Evolutionary conservation across 2,888 invertebrate species (phyloP).

Genomic region (Zeuzera pyrina): DNA sequence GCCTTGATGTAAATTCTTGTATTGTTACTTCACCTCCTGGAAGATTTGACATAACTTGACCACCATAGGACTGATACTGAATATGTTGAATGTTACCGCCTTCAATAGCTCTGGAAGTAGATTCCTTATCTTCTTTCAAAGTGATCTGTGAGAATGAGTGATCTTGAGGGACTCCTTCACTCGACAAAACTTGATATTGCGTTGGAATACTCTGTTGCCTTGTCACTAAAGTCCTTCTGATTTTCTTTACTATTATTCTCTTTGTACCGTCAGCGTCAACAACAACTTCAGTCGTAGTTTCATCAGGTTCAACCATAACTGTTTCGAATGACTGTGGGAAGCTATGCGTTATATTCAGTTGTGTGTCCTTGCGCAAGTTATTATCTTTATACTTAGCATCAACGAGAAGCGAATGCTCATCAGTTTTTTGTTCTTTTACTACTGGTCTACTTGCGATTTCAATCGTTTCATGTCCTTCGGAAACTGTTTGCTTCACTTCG

Average conservation of each 20-base stretch:
- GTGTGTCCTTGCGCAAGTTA: constrained; percentile 71
- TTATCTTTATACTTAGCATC: constrained; percentile 80
- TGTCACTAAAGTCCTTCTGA: constrained; percentile 78
- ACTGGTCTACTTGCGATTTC: constrained; percentile 79
- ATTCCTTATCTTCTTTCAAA: constrained; percentile 76
- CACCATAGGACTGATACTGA: constrained; percentile 76
- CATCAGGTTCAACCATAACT: constrained; percentile 85
- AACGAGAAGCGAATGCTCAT: constrained; percentile 77
- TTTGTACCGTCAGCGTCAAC: constrained; percentile 87
- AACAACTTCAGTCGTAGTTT: constrained; percentile 87
- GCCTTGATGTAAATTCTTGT: constrained; percentile 77
- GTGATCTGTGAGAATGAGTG: constrained; percentile 80
- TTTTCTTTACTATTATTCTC: constrained; percentile 82
- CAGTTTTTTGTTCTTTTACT: constrained; percentile 50
- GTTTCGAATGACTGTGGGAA: constrained; percentile 86
- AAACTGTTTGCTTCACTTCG: constrained; percentile 75
- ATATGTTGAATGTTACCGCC: constrained; percentile 76
- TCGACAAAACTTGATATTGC: constrained; percentile 67
- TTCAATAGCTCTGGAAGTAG: constrained; percentile 69
- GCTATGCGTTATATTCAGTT: constrained; percentile 80
- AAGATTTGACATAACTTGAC: constrained; percentile 75
- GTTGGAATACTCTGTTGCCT: constrained; percentile 78
- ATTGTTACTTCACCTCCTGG: constrained; percentile 76
- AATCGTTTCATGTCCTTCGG: constrained; percentile 79
- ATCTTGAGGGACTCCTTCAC: constrained; percentile 72